Evolutionary conservation across 2,797 vertebrate genomes (phyloP), one percentile per base, ranked within the genome.

Genomic region (Danio tinwini): DNA sequence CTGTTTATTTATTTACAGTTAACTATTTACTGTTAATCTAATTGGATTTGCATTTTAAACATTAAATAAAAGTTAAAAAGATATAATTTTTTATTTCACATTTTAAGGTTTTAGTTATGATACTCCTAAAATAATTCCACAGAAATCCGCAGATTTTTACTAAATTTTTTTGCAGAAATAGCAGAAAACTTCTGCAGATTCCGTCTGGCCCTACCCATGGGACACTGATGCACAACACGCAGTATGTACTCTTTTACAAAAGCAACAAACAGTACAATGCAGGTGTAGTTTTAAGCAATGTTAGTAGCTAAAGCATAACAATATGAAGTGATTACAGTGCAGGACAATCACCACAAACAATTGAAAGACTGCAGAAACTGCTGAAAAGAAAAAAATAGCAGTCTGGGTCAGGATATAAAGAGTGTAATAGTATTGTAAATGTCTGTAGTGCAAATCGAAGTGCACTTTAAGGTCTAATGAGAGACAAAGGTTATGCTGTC

Each of bases 231-330:
- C 58, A 81, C 74, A 78, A 76, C 81, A 75, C 53, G 79, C 74
- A 75, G 77, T 40, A 55, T 86, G 78, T 16, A 52, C 80, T 82
- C 72, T 70, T 82, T 84, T 82, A 63, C 78, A 69, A 71, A 72
- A 68, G 72, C 17, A 80, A 82, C 78, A 86, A 78, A 85, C 74
- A 79, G 73, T 62, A 68, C 73, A 83, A 78, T 64, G 37, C 53
- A 75, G 58, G 39, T 29, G 59, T 49, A 55, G 70, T 67, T 55
- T 76, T 78, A 78, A 74, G 68, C 81, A 75, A 29, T 74, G 74
- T 81, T 63, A 81, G n/a, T 40, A 16, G 40, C 50, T 69, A 69
- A 42, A 55, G 59, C 10, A 74, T 49, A 59, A 83, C 56, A 50
- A 69, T 40, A 50, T 21, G 53, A 44, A 61, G 39, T 70, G 72